Evolutionary conservation across 1,140 invertebrate species (phyloP), one percentile per base, ranked within the genome.

Genomic region (Camponotus pennsylvanicus): DNA sequence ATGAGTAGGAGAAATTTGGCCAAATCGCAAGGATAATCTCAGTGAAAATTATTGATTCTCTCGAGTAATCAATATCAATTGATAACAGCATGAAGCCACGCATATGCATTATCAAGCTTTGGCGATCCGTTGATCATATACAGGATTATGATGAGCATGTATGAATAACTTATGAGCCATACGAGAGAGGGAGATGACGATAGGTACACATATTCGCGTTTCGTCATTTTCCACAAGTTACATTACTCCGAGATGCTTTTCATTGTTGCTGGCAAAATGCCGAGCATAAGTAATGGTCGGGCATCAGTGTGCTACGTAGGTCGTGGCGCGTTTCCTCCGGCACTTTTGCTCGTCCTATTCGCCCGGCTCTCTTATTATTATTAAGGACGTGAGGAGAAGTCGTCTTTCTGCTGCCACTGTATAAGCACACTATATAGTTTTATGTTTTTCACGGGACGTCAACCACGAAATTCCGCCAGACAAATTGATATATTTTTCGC

Each of bases 261-360:
- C 91, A 92, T 91, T 91, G 88, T 92, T 90, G 90, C 87, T 92
- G 91, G 91, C 91, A 90, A 90, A 88, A 87, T 87, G 91, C 91
- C 91, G 88, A 90, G 88, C 49, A 49, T 88, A 86, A 88, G 66
- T 90, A 92, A 92, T 70, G 89, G 71, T 52, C 66, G 82, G 71
- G 80, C 59, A 87, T 91, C 89, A 78, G 57, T 34, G 70, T 57
- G 67, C 61, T 76, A 79, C 79, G 66, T 89, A 85, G 86, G 52
- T 86, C 69, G 76, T 15, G 49, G 49, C 49, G 13, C 80, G 75
- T 86, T 92, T 91, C 42, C 66, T 64, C 40, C 77, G 63, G 84
- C 59, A 87, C 89, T 87, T 89, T 71, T 82, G 66, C 71, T 88
- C 79, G 73, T 71, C 32, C 59, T 61, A 37, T 59, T 32, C 27